Evolutionary conservation across 2,888 invertebrate genomes (phyloP).

Genomic region (Hymenopus coronatus): DNA sequence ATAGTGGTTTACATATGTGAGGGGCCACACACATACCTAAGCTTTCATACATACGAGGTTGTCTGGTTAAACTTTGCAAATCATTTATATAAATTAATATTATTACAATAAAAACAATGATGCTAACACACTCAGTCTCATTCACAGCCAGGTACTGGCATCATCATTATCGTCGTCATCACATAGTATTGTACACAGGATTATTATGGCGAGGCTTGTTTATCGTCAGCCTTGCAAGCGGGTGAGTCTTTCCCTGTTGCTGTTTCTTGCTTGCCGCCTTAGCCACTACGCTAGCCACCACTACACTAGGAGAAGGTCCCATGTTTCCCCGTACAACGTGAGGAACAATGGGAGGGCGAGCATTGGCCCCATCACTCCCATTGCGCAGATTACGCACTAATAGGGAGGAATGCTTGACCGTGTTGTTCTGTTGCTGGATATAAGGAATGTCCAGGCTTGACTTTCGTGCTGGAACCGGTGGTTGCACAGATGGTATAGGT

Average conservation of each 20-base stretch:
- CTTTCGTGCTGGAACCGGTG: constrained; percentile 43
- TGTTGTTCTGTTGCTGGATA: constrained; percentile 35
- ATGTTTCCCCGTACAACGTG: constrained; percentile 42
- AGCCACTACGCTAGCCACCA: constrained; percentile 66
- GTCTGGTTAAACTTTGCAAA: background rate
- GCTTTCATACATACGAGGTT: background rate
- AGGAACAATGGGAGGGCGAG: constrained; percentile 49
- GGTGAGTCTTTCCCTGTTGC: constrained; percentile 89
- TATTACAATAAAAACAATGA: background rate
- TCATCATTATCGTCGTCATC: constrained; percentile 43
- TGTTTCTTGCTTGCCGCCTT: constrained; percentile 75
- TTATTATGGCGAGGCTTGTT: constrained; percentile 74
- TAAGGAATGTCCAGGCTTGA: constrained; percentile 47
- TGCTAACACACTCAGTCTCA: background rate
- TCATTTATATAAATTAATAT: background rate
- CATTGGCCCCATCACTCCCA: constrained; percentile 34
- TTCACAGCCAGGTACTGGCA: constrained; percentile 23
- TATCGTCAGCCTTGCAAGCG: constrained; percentile 80
- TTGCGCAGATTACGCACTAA: constrained; percentile 35
- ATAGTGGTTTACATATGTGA: background rate
- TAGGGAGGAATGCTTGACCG: constrained; percentile 29
- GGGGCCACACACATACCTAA: background rate
- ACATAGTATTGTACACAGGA: constrained; percentile 88
- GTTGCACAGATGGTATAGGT: constrained; percentile 38
- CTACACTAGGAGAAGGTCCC: constrained; percentile 55